Base-by-base conservation (phyloP, 1,140 invertebrate genomes). In the Drosophila sproati region DNA sequence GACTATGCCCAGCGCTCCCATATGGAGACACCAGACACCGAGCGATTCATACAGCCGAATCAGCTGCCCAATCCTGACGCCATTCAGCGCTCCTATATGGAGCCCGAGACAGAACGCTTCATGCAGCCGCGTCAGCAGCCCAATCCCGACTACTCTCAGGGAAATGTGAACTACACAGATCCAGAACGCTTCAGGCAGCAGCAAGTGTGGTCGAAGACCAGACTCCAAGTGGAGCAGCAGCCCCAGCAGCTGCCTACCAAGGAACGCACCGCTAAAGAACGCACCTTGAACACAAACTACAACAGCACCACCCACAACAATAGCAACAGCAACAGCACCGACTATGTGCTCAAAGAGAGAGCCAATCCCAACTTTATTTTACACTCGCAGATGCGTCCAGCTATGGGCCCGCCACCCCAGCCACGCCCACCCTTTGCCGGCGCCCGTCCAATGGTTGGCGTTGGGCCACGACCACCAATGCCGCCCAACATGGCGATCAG, bases 361-460 rank as follows among this genome's bases (percentile, higher is more conserved):
- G 50, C 69, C 63, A 83, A 82, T 80, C 47, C 83, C 41, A 88
- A 85, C 41, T 85, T 74, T 81, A 66, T 69, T 82, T 80, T 90
- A 66, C 85, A 74, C 43, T 69, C 88, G 55, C 88, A 91, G 78
- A 89, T 89, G 87, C 88, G 88, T 69, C 82, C 88, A 4, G 51
- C 56, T 10, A 43, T 73, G 41, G 85, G 85, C 8, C 85, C 85
- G 43, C 85, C 85, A 39, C 85, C 80, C 0, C 83, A 87, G 71
- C 81, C 75, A 20, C 83, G 91, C 47, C 87, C 87, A 3, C 91
- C 91, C 5, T 91, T 91, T 56, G 76, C 89, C 0, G 89, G 89
- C 28, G 85, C 83, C 3, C 60, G 83, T 12, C 83, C 83, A 2
- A 88, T 88, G 83, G 83, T 83, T 2, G 83, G 83, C 1, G 78